These are phyloP conservation scores for Eupithecia centaureata DNA, from an alignment of 2,888 invertebrate species.

Conservation along the genomic window DNA sequence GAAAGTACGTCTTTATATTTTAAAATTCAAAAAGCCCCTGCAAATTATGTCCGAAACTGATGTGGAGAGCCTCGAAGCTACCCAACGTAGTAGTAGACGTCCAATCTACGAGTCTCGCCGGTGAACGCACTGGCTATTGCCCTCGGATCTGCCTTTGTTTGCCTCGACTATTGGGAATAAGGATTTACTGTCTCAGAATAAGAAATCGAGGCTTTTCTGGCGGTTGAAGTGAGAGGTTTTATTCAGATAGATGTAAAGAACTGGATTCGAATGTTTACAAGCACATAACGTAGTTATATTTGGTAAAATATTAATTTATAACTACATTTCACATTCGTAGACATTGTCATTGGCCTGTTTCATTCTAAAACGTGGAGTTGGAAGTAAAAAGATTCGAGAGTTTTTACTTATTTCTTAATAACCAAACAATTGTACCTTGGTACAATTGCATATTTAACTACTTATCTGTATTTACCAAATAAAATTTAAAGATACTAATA, in stretches of 20 bases:
- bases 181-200: slow-evolving; percentile 28
- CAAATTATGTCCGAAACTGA: slow-evolving; percentile 3
- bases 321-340: no score
- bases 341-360: no score
- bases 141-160: slow-evolving; percentile 51
- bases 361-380: no score
- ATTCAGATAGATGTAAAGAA: not conserved
- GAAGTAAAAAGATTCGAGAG: no score
- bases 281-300: not conserved
- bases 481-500: no score
- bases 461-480: no score
- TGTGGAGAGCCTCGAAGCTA: slow-evolving; percentile 22
- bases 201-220: not conserved
- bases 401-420: no score
- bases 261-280: not conserved
- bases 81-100: slow-evolving; percentile 40
- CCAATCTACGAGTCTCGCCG: slow-evolving; percentile 47
- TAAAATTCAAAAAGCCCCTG: not conserved
- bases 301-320: no score
- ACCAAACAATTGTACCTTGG: no score
- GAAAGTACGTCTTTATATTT: not conserved
- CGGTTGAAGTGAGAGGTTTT: not conserved
- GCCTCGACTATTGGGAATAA: slow-evolving; percentile 31
- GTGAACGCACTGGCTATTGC: slow-evolving; percentile 54
- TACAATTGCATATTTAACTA: no score